A percentile compares a stretch with the other conserved stretches of the same genome.
phyloP scores from a whole-genome alignment of 2,888 invertebrate genomes.

The Cecidostiba fungosa region DNA sequence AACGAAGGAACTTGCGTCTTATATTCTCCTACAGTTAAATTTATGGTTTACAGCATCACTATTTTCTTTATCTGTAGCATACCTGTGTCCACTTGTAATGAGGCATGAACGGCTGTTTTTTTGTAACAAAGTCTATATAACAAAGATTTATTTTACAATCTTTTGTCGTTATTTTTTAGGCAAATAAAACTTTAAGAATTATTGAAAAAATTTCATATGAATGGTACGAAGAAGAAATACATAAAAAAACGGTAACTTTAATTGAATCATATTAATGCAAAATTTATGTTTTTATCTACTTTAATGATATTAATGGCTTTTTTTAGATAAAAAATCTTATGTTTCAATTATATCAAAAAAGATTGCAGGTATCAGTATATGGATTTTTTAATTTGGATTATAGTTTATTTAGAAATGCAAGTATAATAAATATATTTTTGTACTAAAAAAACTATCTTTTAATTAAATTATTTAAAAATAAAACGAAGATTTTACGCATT shows the following conservation, averaged over 20 bases:
- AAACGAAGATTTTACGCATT: no score
- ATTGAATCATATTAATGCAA: neutral
- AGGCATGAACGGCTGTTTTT: neutral
- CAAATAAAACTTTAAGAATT: constrained; percentile 5
- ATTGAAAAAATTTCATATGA: neutral
- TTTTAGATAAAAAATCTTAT: constrained; percentile 49
- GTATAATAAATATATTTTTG: neutral
- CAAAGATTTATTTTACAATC: neutral
- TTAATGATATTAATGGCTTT: no score
- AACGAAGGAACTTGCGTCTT: neutral
- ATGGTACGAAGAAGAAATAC: neutral
- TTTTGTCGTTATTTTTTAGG: constrained; percentile 12
- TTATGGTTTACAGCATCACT: neutral
- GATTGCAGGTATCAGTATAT: constrained; percentile 10
- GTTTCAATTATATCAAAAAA: constrained; percentile 27
- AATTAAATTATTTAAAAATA: no score
- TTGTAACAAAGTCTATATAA: neutral
- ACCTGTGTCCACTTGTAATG: neutral
- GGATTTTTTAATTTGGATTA: constrained; percentile 43
- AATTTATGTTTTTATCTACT: no score
- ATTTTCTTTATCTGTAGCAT: constrained; percentile 8
- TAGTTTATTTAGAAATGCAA: constrained; percentile 43
- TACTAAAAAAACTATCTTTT: no score
- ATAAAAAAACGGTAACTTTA: constrained; percentile 8
- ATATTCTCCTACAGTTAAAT: neutral